Percentiles rank a stretch among this genome's conserved stretches.
These are phyloP conservation scores for Trichopoda pennipes DNA, from an alignment of 2,888 invertebrate genomes.

Conservation along the genomic window DNA sequence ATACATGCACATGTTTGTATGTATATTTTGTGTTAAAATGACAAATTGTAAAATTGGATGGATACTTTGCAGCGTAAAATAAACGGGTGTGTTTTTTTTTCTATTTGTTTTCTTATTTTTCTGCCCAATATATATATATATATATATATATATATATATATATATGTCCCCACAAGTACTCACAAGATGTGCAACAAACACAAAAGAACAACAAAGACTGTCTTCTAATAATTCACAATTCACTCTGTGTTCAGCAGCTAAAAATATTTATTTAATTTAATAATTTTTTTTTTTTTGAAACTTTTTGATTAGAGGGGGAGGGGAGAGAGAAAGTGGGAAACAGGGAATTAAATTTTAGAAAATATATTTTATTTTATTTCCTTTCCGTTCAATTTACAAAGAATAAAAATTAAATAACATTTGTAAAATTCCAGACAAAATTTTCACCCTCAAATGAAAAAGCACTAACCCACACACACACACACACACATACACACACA, in stretches of 20 bases:
- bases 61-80: slow-evolving; percentile 42
- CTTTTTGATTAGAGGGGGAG: not conserved
- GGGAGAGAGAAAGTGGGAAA: no score
- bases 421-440: slow-evolving; percentile 61
- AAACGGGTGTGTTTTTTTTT: slow-evolving; percentile 60
- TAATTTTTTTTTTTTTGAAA: not conserved
- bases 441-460: slow-evolving; percentile 60
- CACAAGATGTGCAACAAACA: not conserved
- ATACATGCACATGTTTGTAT: not conserved
- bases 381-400: slow-evolving; percentile 26
- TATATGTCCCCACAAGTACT: slow-evolving; percentile 27
- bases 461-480: no score
- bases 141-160: no score
- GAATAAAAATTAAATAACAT: slow-evolving; percentile 37
- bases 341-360: no score
- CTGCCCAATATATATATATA: no score
- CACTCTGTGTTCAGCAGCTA: slow-evolving; percentile 20
- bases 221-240: not conserved
- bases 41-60: slow-evolving; percentile 16
- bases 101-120: not conserved
- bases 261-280: no score
- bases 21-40: not conserved
- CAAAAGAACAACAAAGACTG: slow-evolving; percentile 12
- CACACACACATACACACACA: no score
- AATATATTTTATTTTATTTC: slow-evolving; percentile 10